A percentile compares a stretch with the other conserved stretches of the same genome.
Evolutionary conservation across 1,140 invertebrate genomes (phyloP).

Genomic region (Melipona quadrifasciata): DNA sequence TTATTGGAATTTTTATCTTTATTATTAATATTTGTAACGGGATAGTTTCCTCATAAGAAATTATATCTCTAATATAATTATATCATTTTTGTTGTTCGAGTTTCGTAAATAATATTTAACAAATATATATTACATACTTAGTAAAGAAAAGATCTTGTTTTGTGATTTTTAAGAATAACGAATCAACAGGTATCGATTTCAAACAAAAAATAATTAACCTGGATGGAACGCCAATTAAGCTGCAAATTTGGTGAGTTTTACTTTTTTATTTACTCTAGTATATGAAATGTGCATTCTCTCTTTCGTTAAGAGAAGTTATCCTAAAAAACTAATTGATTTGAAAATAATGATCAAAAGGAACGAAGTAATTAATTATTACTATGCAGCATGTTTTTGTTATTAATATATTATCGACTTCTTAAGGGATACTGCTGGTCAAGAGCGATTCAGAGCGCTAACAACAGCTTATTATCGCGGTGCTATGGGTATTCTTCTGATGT

Average conservation of each 20-base stretch:
- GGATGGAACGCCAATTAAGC: conserved; percentile 91
- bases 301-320: too few relatives aligned
- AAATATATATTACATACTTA: background rate
- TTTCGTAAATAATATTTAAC: background rate
- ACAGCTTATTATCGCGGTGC: conserved; percentile 94
- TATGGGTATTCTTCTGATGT: conserved; percentile 94
- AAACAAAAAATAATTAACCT: conserved; percentile 95
- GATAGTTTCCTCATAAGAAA: background rate
- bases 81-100: background rate
- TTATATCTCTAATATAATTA: background rate
- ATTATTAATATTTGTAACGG: background rate
- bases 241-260: conserved; percentile 93
- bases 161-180: conserved; percentile 17
- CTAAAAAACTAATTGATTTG: too few relatives aligned
- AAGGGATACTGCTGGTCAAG: conserved; percentile 86
- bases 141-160: background rate
- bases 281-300: too few relatives aligned
- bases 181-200: conserved; percentile 90
- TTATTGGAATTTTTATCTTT: background rate
- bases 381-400: background rate
- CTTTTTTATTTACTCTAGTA: background rate
- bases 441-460: conserved; percentile 90
- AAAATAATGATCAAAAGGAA: too few relatives aligned
- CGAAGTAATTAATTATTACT: background rate
- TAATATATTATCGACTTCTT: conserved; percentile 49